Evolutionary conservation across 1,140 invertebrate genomes (phyloP), one percentile per base, ranked within the genome.

Genomic region (Drosophila mauritiana): DNA sequence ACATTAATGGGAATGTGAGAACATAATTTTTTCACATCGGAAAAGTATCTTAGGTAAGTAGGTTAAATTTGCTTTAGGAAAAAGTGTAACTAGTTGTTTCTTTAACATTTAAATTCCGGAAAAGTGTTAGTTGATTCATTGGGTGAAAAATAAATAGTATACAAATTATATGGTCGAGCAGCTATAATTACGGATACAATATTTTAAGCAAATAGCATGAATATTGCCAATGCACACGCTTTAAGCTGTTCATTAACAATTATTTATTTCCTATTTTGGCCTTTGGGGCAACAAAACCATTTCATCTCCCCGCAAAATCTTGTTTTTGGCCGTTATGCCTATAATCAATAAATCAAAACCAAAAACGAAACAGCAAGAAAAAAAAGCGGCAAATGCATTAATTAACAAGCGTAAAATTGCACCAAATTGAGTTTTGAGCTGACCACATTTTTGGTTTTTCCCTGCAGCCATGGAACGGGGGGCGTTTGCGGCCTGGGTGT

Each of bases 361-460:
- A 20, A 39, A 40, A 36, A 12, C 31, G 17, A 40, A 48, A 31
- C 13, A 12, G 22, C 20, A 36, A 69, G 48, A 3, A 20, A 55
- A 61, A 58, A 69, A 49, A 74, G 37, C 40, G 52, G 53, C 54
- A 55, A 59, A 73, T 68, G 61, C 65, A 51, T 78, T 82, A 79
- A 86, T 86, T 88, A 86, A 75, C 79, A 82, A 82, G 78, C 82
- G 74, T 81, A 65, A 85, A 82, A 74, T 86, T 81, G 68, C 57
- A 57, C 57, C 61, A 69, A 80, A 73, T 81, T 80, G 73, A 53
- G 63, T 64, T 72, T 65, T 75, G 75, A 53, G 56, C 46, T 70
- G 53, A 52, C 68, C 77, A 56, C 43, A 42, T 27, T 46, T 73
- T 52, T 76, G 42, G 53, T 55, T 72, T 72, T 61, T 46, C 15